phyloP scores from a whole-genome alignment of 2,797 vertebrate genomes.

The Crenichthys baileyi region DNA sequence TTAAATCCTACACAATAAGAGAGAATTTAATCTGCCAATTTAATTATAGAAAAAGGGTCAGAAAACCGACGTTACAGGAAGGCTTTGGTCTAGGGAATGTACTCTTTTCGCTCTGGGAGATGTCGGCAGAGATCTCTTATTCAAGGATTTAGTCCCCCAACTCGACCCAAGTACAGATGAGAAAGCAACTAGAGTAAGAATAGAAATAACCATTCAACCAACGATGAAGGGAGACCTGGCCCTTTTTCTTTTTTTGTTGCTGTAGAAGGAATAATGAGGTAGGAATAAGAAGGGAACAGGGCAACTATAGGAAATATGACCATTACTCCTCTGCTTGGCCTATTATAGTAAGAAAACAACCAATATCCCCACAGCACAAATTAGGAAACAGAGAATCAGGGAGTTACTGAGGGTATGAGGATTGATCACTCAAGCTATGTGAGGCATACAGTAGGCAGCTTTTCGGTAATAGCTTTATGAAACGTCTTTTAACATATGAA shows the following conservation, averaged over 20 bases:
- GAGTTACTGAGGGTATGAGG: constrained; percentile 48
- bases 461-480: constrained; percentile 64
- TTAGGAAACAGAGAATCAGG: constrained; percentile 57
- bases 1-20: constrained; percentile 73
- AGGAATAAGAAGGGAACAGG: constrained; percentile 48
- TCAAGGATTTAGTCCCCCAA: too few species aligned
- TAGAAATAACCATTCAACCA: too few species aligned
- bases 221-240: constrained; percentile 48
- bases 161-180: too few species aligned
- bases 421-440: too few species aligned
- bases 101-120: constrained; percentile 65
- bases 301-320: constrained; percentile 24
- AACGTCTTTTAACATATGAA: too few species aligned
- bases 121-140: too few species aligned
- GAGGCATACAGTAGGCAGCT: too few species aligned
- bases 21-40: constrained; percentile 76
- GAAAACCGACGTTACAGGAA: too few species aligned
- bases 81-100: constrained; percentile 71
- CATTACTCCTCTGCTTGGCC: constrained; percentile 55
- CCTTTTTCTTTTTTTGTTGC: constrained; percentile 18
- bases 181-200: too few species aligned
- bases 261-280: constrained; percentile 63
- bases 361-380: constrained; percentile 61
- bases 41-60: too few species aligned
- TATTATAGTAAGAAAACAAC: constrained; percentile 69